phyloP scores from a whole-genome alignment of 2,113 vertebrate genomes.

The Monarcha castaneiventris region DNA sequence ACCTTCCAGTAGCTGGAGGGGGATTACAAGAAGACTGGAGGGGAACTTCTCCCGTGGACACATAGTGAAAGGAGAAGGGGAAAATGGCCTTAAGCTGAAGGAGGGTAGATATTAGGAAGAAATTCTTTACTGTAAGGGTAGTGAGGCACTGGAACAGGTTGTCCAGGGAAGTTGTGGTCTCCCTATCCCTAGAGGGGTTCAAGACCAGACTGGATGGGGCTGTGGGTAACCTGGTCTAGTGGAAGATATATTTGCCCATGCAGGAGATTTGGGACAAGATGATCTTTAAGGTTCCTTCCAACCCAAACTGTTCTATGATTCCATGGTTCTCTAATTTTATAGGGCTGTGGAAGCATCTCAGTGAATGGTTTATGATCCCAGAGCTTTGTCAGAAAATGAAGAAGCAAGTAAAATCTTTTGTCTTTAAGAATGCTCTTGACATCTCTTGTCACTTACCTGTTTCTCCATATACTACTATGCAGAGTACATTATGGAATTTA shows the following conservation, averaged over 20 bases:
- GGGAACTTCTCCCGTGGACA: neutral
- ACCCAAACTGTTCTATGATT: neutral
- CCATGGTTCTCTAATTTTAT: neutral
- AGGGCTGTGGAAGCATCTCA: neutral
- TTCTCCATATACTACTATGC: neutral
- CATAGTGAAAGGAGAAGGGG: neutral
- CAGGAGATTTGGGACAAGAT: neutral
- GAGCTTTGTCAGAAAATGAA: neutral
- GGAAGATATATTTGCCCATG: neutral
- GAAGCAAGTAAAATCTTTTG: neutral
- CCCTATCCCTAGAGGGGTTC: neutral
- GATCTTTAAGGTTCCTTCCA: neutral
- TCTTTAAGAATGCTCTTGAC: neutral
- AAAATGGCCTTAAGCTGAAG: neutral
- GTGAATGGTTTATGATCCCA: neutral
- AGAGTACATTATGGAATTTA: neutral
- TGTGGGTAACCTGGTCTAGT: neutral
- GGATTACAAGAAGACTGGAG: neutral
- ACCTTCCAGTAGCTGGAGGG: neutral
- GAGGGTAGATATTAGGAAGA: neutral
- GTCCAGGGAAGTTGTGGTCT: neutral
- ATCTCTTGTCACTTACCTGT: neutral
- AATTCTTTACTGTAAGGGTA: neutral
- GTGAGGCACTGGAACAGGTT: neutral
- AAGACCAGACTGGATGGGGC: neutral